Evolutionary conservation across 2,797 vertebrate genomes (phyloP), one percentile per base, ranked within the genome.

Genomic region (Spheniscus humboldti): DNA sequence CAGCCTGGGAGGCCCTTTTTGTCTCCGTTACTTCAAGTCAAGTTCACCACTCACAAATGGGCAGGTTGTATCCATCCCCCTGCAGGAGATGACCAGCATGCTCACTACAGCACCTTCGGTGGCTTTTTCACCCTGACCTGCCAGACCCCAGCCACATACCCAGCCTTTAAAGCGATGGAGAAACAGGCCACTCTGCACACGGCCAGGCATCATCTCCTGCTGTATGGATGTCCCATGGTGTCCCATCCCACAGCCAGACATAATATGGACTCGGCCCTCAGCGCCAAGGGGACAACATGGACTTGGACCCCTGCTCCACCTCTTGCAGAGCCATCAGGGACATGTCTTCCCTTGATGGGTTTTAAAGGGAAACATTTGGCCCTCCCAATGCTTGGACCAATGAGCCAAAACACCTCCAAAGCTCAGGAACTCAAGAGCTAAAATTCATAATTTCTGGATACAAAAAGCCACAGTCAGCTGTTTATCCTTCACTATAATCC

Each of bases 251-350:
- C 28, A 47, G 23, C 8, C 18, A 35, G 31, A 43, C 15, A 15
- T 9, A 12, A 52, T 10, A 13, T 0, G 25, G 30, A 22, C 63
- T 57, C 19, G 69, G 33, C 9, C 50, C 50, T 47, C 52, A 18
- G 35, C 1, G 0, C 27, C 4, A 1, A 75, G 31, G 19, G 18
- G 23, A 16, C 27, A 33, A 48, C n/a, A 62, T 1, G 33, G 47
- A 47, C 41, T 52, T 47, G 68, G 33, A 62, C 28, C 12, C 45
- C 41, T 73, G 66, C 11, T 50, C 9, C 28, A 62, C 28, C 28
- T 47, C 60, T 11, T 86, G 60, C 48, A 62, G 39, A 72, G 18
- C 35, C 77, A 56, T 53, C 45, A 10, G 33, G 22, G 23, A 41
- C 11, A 4, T 18, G 1, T 39, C 39, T 81, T 33, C 20, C 19